phyloP scores from a whole-genome alignment of 2,888 invertebrate species.

The Acleris emargana region DNA sequence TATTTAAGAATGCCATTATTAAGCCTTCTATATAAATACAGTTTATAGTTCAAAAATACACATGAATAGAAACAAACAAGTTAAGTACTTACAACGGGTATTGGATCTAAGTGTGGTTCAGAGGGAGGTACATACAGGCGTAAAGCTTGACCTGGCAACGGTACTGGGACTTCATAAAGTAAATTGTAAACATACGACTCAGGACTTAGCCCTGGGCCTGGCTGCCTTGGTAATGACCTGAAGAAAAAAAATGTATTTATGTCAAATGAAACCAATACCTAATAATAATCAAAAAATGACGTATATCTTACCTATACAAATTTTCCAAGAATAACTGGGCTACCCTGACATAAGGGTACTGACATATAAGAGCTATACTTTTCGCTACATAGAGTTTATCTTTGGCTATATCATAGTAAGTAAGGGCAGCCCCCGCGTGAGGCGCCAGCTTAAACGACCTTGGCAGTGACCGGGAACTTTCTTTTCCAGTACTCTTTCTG shows the following conservation, averaged over 20 bases:
- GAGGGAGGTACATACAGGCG: constrained; percentile 88
- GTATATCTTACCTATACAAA: constrained; percentile 89
- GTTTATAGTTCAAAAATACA: neutral
- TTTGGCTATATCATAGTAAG: constrained; percentile 96
- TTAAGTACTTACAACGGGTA: constrained; percentile 80
- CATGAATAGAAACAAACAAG: neutral
- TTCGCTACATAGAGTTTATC: constrained; percentile 98
- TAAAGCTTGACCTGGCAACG: constrained; percentile 94
- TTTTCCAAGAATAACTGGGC: constrained; percentile 93
- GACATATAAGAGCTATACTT: constrained; percentile 96
- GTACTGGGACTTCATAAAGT: constrained; percentile 96
- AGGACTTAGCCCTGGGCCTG: constrained; percentile 90
- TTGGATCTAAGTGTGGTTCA: constrained; percentile 87
- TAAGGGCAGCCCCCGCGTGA: constrained; percentile 90
- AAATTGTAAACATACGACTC: constrained; percentile 98
- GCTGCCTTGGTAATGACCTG: constrained; percentile 91
- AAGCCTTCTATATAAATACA: too few relatives aligned
- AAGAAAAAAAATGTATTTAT: constrained; percentile 34
- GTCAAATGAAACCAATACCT: neutral
- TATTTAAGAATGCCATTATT: too few relatives aligned
- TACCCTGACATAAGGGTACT: constrained; percentile 94
- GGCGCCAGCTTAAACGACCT: constrained; percentile 94
- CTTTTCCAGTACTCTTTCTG: constrained; percentile 83
- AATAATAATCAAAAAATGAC: neutral
- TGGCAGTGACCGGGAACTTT: constrained; percentile 93